Evolutionary conservation across 2,888 invertebrate genomes (phyloP), one percentile per base, ranked within the genome.

Genomic region (Cerastoderma edule): DNA sequence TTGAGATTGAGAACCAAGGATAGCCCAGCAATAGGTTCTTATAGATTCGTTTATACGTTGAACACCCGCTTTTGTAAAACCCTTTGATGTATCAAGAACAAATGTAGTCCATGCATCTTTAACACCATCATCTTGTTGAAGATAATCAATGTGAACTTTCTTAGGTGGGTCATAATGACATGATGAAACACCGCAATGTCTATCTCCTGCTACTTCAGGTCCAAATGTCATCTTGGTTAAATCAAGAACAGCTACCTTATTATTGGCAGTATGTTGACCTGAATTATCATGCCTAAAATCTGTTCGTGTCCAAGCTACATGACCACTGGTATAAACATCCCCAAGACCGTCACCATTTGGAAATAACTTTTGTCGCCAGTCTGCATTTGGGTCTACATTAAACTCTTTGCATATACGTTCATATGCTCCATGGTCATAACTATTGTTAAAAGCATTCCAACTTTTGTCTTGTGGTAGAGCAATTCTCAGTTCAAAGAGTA

Each of bases 1-100:
- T 56, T 76, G 76, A 22, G 72, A 50, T 56, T 72, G 72, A 22
- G 72, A 63, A 54, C 76, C 68, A 27, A 76, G 72, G 22, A 72
- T 67, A 33, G 72, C 72, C 63, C 53, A 68, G 19, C 64, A 64
- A 64, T n/a, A 64, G n/a, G 64, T 35, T 39, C 30, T 22, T 64
- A 76, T 72, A 13, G 39, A 60, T 30, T 72, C 72, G 39, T 76
- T 72, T 5, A 76, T 57, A 1, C 72, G 27, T 66, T 76, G 65
- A 39, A 72, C 66, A 22, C 69, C 76, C 0, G 68, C 65, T 44
- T 33, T 68, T 65, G 76, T 68, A 46, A 72, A 68, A 0, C 72
- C 72, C n/a, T 67, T 65, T 57, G 72, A 68, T 24, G 24, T 24
- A 60, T 76, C 72, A 16, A 76, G 44, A 19, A 72, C 22, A 53